These are phyloP conservation scores for Aphrocallistes beatrix DNA, from an alignment of 37 sponge, comb jelly and placozoan species.

Conservation along the genomic window DNA sequence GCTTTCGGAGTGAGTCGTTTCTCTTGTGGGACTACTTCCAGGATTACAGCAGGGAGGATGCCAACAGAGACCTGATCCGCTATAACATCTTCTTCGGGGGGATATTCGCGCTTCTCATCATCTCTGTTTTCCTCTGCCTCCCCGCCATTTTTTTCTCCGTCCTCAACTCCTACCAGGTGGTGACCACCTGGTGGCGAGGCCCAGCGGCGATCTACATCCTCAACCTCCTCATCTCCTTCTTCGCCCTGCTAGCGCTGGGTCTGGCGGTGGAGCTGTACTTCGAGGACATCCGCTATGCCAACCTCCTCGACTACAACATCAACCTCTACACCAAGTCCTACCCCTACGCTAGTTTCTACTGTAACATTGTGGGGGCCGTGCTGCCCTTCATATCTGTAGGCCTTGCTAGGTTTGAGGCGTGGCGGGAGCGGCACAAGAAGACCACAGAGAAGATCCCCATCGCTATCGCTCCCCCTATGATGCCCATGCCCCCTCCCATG, in stretches of 20 bases:
- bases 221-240: constrained; percentile 19
- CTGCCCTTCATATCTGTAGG: background rate
- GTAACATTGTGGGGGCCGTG: background rate
- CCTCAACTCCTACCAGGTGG: constrained; percentile 50
- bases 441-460: constrained; percentile 15
- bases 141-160: constrained; percentile 28
- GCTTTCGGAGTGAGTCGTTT: background rate
- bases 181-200: constrained; percentile 53
- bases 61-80: background rate
- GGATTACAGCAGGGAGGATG: background rate
- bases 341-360: constrained; percentile 10
- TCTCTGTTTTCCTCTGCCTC: constrained; percentile 31
- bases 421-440: background rate
- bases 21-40: constrained; percentile 7
- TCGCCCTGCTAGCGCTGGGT: background rate
- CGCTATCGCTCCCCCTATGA: background rate
- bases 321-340: background rate
- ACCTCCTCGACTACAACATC: background rate
- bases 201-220: constrained; percentile 47
- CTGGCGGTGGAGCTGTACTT: background rate
- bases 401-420: background rate
- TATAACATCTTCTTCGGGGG: constrained; percentile 21
- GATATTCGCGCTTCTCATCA: constrained; percentile 21
- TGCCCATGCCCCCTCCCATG: background rate
- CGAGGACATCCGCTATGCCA: constrained; percentile 7